Evolutionary conservation across 2,888 invertebrate species (phyloP).

Genomic region (Drosophila robusta): DNA sequence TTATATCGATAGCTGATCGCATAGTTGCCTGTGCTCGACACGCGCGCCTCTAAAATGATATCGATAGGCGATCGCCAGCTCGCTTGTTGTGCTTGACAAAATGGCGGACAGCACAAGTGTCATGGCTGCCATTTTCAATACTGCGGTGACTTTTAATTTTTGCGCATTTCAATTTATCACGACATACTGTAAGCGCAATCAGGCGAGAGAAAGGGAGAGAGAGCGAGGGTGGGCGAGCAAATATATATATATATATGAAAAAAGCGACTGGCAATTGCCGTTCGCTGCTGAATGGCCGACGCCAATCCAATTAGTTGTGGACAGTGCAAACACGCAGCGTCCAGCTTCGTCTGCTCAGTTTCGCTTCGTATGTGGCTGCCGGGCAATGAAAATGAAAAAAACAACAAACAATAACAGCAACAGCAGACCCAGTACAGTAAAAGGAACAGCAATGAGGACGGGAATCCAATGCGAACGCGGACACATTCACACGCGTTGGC

Average conservation of each 20-base stretch:
- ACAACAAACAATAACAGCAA: slow-evolving; percentile 23
- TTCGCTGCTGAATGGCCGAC: slow-evolving; percentile 38
- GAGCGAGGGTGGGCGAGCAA: slow-evolving; percentile 13
- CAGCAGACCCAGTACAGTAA: slow-evolving; percentile 1
- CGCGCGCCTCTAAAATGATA: neutral
- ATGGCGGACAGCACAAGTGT: slow-evolving; percentile 10
- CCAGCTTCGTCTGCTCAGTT: slow-evolving; percentile 36
- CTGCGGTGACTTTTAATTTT: slow-evolving; percentile 29
- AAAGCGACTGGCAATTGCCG: slow-evolving; percentile 30
- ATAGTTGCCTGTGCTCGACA: neutral
- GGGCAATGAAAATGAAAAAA: slow-evolving; percentile 68
- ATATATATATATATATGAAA: slow-evolving; percentile 12
- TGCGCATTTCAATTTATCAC: slow-evolving; percentile 41
- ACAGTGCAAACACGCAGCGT: slow-evolving; percentile 64
- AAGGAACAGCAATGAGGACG: slow-evolving; percentile 9
- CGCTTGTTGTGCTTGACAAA: slow-evolving; percentile 2
- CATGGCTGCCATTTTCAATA: slow-evolving; percentile 16
- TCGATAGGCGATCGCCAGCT: slow-evolving; percentile 27
- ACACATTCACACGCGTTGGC: slow-evolving; percentile 47
- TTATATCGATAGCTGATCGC: slow-evolving; percentile 10
- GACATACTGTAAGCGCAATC: neutral
- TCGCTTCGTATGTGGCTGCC: slow-evolving; percentile 47
- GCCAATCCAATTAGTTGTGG: slow-evolving; percentile 73
- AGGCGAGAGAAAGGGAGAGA: neutral
- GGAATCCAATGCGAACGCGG: slow-evolving; percentile 32